Evolutionary conservation across 2,113 vertebrate species (phyloP), one percentile per base, ranked within the genome.

Genomic region (Otocyon megalotis): DNA sequence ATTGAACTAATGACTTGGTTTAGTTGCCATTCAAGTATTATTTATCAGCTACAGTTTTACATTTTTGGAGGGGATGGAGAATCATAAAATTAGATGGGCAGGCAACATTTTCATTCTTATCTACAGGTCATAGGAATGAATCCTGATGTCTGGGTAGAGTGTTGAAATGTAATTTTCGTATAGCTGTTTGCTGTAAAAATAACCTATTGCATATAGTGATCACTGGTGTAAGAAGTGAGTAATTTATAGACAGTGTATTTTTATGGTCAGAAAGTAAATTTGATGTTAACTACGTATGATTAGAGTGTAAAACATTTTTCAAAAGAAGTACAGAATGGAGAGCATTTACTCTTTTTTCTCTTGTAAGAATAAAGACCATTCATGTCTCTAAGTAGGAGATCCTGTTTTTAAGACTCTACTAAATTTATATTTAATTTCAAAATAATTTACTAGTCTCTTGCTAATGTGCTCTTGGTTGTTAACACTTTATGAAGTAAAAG

Each of bases 361-460:
- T 81, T 71, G 19, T 89, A 50, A 92, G 16, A 56, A 20, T 87
- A 86, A 95, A 96, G 32, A 28, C 43, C 71, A 2, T 60, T 94
- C 63, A 54, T 85, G 79, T 67, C 8, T 90, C 30, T n/a, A 93
- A 72, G 32, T 43, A 89, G n/a, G 35, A 77, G 58, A 93, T 84
- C 60, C 65, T 97, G 22, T 91, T 96, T 94, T 94, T 96, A 87
- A 96, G 87, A 92, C 35, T 95, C 85, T 26, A n/a, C 85, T 89
- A 84, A 95, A 84, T 96, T 96, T 96, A 35, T 92, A 19, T 93
- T 96, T 77, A 92, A 87, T 93, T 96, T 94, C 43, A 89, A 87
- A 92, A 26, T 97, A 85, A 95, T 91, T 95, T 92, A 76, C 88
- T 67, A 67, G 69, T 95, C 90, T 93, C 50, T 96, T 92, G 22